These are phyloP conservation scores for Noctua pronuba DNA, from an alignment of 2,888 invertebrate species.

Conservation along the genomic window DNA sequence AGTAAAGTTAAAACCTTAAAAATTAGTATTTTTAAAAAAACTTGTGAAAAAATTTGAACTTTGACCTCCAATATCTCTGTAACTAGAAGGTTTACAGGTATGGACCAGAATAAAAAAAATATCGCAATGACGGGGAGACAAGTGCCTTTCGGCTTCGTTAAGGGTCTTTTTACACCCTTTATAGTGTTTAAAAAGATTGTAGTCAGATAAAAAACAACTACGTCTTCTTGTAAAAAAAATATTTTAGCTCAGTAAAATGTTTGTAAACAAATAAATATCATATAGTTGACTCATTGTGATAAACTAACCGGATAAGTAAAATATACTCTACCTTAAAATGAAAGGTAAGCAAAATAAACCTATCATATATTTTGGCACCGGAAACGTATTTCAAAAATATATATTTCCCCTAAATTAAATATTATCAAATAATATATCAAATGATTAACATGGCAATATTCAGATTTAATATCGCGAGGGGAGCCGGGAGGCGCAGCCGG, in stretches of 20 bases:
- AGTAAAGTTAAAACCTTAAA: no score
- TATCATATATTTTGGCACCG: background rate
- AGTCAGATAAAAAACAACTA: no score
- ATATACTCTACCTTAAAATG: background rate
- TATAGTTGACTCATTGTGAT: background rate
- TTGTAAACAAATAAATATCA: background rate
- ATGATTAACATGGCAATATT: constrained; percentile 70
- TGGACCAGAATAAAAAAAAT: no score
- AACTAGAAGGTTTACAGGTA: no score
- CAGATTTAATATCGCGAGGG: constrained; percentile 76
- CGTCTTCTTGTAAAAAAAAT: background rate
- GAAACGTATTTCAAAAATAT: background rate
- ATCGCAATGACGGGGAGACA: no score
- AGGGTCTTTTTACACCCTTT: no score
- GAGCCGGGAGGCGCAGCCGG: constrained; percentile 64
- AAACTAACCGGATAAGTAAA: background rate
- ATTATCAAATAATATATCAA: constrained; percentile 59
- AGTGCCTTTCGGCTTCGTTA: no score
- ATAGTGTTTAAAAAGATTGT: no score
- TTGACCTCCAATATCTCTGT: no score
- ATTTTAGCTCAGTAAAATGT: background rate
- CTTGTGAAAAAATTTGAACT: no score
- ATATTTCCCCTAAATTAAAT: constrained; percentile 49
- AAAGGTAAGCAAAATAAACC: background rate
- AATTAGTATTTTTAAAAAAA: no score